Evolutionary conservation across 1,140 invertebrate genomes (phyloP).

Genomic region (Aporrectodea caliginosa): DNA sequence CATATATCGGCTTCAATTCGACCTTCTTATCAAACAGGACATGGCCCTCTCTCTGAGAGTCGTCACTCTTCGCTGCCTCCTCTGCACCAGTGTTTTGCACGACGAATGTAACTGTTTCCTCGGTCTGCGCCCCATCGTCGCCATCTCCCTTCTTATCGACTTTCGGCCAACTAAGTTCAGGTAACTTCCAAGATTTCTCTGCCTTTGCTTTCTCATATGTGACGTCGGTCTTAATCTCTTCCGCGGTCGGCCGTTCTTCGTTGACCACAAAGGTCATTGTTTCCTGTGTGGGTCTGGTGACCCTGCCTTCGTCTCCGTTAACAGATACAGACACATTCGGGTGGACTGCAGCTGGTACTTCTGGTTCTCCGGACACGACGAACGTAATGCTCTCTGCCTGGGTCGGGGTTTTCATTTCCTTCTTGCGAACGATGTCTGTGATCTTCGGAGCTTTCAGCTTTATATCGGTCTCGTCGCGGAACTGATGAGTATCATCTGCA

Average conservation of each 20-base stretch:
- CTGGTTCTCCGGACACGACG: not conserved
- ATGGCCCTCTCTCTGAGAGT: not conserved
- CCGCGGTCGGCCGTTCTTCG: not conserved
- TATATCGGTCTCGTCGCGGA: not conserved
- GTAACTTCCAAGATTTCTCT: not conserved
- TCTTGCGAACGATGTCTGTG: not conserved
- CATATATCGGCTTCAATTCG: not conserved
- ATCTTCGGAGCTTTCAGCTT: not conserved
- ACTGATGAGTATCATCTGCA: not conserved
- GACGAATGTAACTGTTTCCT: not conserved
- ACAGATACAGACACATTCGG: not conserved
- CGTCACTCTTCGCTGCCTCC: not conserved
- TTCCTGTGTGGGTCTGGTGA: not conserved
- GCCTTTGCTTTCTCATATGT: not conserved
- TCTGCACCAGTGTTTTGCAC: not conserved
- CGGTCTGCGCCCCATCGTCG: not conserved
- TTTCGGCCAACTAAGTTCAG: not conserved
- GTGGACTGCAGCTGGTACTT: not conserved
- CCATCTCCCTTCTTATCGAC: not conserved
- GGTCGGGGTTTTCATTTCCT: not conserved
- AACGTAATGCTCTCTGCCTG: not conserved
- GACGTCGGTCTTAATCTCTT: too few relatives aligned
- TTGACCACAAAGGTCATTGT: not conserved
- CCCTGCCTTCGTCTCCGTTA: not conserved
- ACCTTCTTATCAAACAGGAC: not conserved